Percentiles rank a stretch among this genome's conserved stretches.
These are phyloP conservation scores for Trichopoda pennipes DNA, from an alignment of 2,888 invertebrate genomes.

Conservation along the genomic window DNA sequence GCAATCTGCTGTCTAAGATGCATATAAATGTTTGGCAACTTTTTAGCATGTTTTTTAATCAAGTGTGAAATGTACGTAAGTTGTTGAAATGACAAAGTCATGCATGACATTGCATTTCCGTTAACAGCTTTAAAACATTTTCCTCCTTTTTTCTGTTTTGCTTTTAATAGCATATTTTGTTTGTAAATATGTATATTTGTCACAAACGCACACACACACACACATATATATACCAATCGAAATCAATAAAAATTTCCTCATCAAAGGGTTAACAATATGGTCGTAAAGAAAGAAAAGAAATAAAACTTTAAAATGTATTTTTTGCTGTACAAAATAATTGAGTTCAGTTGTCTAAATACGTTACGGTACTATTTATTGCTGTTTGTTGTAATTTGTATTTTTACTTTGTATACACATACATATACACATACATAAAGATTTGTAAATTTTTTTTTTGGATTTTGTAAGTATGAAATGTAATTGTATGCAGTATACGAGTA, in stretches of 20 bases:
- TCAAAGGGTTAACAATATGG: constrained; percentile 1
- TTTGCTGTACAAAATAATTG: neutral
- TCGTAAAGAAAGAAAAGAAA: no score
- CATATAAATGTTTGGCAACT: no score
- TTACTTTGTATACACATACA: constrained; percentile 10
- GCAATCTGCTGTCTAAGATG: no score
- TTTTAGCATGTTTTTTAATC: constrained; percentile 5
- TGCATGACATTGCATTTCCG: constrained; percentile 64
- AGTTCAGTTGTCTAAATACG: constrained; percentile 17
- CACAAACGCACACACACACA: neutral
- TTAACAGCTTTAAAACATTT: constrained; percentile 29
- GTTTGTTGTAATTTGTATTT: constrained; percentile 19
- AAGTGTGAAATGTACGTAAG: constrained; percentile 18
- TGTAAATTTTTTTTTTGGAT: no score
- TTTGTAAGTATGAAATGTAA: neutral
- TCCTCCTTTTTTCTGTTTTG: neutral
- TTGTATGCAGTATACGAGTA: constrained; percentile 23
- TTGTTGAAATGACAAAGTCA: constrained; percentile 51
- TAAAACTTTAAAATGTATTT: constrained; percentile 24
- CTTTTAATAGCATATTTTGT: neutral
- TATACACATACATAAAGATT: neutral
- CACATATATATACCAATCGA: neutral
- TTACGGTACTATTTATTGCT: constrained; percentile 8
- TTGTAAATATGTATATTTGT: neutral
- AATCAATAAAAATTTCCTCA: constrained; percentile 16